Conservation (phyloP, 2,888 invertebrate species). For the Coecobrya sp. region DNA sequence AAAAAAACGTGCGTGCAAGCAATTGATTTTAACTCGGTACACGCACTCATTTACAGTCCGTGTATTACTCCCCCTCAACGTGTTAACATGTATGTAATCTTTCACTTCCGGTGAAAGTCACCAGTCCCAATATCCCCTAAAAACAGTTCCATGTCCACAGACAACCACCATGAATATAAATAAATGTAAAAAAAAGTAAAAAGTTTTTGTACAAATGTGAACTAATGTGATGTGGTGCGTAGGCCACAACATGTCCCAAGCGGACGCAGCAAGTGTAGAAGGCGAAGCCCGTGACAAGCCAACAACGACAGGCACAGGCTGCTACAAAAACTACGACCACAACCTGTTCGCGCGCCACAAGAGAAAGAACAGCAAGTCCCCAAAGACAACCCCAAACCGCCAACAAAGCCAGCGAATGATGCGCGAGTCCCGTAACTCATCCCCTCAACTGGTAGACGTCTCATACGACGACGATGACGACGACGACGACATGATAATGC, state of each 20-base stretch:
- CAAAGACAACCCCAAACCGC: slow-evolving; percentile 74
- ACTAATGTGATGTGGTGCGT: no score
- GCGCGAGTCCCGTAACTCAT: slow-evolving; percentile 60
- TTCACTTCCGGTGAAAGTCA: neutral
- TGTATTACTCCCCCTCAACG: no score
- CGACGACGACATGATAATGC: slow-evolving; percentile 80
- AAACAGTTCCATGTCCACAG: no score
- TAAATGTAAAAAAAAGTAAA: no score
- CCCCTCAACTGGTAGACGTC: slow-evolving; percentile 83
- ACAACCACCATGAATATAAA: no score
- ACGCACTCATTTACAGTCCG: no score
- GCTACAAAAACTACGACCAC: slow-evolving; percentile 88
- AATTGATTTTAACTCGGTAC: no score
- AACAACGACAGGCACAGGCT: slow-evolving; percentile 90
- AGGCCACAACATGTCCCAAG: slow-evolving; percentile 97
- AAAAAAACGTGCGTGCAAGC: no score
- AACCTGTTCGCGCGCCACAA: slow-evolving; percentile 85
- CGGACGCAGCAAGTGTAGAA: slow-evolving; percentile 95
- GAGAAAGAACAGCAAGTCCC: slow-evolving; percentile 79
- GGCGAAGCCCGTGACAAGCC: slow-evolving; percentile 91
- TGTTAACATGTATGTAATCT: no score
- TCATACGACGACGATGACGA: slow-evolving; percentile 81
- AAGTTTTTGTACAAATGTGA: no score
- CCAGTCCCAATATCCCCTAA: neutral
- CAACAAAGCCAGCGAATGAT: slow-evolving; percentile 35